phyloP scores from a whole-genome alignment of 2,888 invertebrate genomes.

The Marronus borbonicus region DNA sequence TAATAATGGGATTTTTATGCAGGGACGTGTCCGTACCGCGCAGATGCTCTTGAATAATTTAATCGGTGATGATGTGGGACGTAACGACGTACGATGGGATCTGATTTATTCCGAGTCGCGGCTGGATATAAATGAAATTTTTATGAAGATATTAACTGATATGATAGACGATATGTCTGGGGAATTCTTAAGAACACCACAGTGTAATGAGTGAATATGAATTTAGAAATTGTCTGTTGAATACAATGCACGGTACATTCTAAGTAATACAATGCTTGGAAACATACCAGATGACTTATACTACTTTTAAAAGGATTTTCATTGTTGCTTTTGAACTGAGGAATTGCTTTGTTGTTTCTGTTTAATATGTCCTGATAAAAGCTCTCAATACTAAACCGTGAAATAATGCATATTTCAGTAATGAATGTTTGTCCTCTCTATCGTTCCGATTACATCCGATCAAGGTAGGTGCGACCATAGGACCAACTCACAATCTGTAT shows the following conservation, averaged over 20 bases:
- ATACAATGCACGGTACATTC: background rate
- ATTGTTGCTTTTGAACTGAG: no score
- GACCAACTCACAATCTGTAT: no score
- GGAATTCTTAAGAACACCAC: background rate
- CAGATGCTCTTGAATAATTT: constrained; percentile 37
- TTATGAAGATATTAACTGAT: constrained; percentile 39
- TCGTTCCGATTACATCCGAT: no score
- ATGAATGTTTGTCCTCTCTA: no score
- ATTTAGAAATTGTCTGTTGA: background rate
- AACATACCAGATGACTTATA: no score
- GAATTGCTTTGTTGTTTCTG: no score
- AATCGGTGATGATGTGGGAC: constrained; percentile 34
- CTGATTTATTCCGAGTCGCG: constrained; percentile 24
- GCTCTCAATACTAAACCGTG: no score
- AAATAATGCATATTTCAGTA: no score
- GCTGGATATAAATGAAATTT: constrained; percentile 30
- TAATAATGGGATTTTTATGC: constrained; percentile 47
- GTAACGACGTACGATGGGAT: constrained; percentile 17
- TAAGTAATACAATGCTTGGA: background rate
- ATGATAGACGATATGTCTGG: constrained; percentile 19
- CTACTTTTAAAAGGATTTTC: no score
- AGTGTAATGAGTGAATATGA: background rate
- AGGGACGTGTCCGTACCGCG: constrained; percentile 26
- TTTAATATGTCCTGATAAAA: no score
- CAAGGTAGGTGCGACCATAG: no score